Percentiles rank a stretch among this genome's conserved stretches.
Conservation (phyloP, 2,797 vertebrate genomes). For the Tarsius wallacei region DNA sequence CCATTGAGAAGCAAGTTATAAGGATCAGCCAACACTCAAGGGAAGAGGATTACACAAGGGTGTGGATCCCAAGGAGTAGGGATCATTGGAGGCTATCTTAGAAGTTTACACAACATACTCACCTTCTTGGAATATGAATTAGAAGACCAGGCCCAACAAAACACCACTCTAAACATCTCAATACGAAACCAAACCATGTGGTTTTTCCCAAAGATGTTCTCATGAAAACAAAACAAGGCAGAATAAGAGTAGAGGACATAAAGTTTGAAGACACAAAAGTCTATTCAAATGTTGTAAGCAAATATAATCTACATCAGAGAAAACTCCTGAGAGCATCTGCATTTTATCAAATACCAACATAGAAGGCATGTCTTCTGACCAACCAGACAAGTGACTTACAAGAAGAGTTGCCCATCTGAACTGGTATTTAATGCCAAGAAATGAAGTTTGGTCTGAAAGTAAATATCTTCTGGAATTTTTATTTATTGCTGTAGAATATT, state of each 20-base stretch:
- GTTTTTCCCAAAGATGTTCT: conserved; percentile 42
- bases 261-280: conserved; percentile 38
- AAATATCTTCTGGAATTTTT: conserved; percentile 44
- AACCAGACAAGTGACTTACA: conserved; percentile 36
- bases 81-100: neutral
- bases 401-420: neutral
- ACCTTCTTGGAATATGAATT: conserved; percentile 26
- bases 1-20: conserved; percentile 33
- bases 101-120: neutral
- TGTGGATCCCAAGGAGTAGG: neutral
- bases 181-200: conserved; percentile 3
- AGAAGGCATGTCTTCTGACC: conserved; percentile 10
- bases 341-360: neutral
- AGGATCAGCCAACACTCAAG: neutral
- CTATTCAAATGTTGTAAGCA: conserved; percentile 37
- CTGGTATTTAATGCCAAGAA: conserved; percentile 28
- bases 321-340: neutral
- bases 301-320: neutral
- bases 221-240: conserved; percentile 55
- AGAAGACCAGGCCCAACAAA: conserved; percentile 48
- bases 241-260: neutral
- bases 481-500: conserved; percentile 8
- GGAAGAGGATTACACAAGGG: neutral
- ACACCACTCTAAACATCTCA: conserved; percentile 36
- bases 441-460: conserved; percentile 25